Conservation (phyloP, 2,113 vertebrate genomes). For the Tympanuchus pallidicinctus region DNA sequence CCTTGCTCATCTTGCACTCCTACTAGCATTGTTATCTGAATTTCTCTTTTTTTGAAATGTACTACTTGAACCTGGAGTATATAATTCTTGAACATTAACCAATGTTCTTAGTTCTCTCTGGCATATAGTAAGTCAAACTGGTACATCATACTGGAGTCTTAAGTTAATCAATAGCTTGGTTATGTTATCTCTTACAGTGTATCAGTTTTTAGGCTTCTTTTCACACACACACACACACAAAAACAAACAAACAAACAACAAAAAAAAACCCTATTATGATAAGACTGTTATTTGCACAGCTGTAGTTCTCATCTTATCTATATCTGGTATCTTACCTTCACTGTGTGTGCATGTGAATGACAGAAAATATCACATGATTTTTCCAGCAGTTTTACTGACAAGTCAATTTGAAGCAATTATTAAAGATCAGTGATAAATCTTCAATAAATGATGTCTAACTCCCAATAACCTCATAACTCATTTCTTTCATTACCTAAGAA, state of each 20-base stretch:
- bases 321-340: background rate
- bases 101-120: too few species aligned
- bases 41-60: too few species aligned
- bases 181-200: background rate
- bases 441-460: background rate
- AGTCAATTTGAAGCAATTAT: background rate
- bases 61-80: too few species aligned
- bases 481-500: background rate
- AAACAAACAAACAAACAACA: too few species aligned
- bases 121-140: too few species aligned
- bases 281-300: background rate
- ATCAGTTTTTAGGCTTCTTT: background rate
- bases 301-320: background rate
- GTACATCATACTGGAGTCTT: background rate
- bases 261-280: background rate
- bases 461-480: background rate
- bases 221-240: background rate
- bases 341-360: background rate
- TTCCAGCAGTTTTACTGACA: background rate
- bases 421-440: background rate
- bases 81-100: too few species aligned
- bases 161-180: background rate
- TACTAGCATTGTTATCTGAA: too few species aligned
- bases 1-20: too few species aligned
- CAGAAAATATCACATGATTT: background rate